Base-by-base conservation (phyloP, 2,888 invertebrate species). In the Ophraella communa region DNA sequence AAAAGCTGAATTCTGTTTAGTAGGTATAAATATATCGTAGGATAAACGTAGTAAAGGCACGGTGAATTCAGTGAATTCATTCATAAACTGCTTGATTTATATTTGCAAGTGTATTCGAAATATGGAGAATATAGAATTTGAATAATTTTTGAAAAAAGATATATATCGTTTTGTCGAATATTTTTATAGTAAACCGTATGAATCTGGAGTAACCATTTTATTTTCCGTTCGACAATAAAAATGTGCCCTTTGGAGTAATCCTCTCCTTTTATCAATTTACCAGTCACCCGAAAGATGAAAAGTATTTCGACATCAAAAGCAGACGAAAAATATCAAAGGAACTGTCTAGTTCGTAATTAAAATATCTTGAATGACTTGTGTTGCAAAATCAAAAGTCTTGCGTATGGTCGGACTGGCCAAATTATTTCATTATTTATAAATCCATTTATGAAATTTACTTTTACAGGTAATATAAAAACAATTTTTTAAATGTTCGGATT, bases 291-390 rank as follows among this genome's bases (percentile, higher is more conserved):
- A 58, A 54, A 62, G 62, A 65, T 57, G 58, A 64, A 67, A 67
- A 67, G 65, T 60, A 63, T 60, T 49, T 39, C 39, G 45, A 64
- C 64, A 64, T 68, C 65, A 64, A 68, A 64, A 57, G 65, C 64
- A 56, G 56, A 57, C 54, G 44, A 68, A 62, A 57, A 62, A 60
- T 64, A 57, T 62, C 64, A 66, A 68, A 66, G 64, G 47, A 59
- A 45, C 21, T 44, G 62, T 57, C 60, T 53, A 55, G 63, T 44
- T 44, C 24, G 68, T 64, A 65, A 65, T 65, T 64, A 64, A 64
- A 66, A 65, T 66, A 66, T 61, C 59, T 64, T 56, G 64, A 64
- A 61, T 63, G 59, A 61, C 54, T 58, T 45, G 61, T 62, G 44
- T 62, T 51, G 59, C 51, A 54, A 68, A 66, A 58, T 65, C 23